These are phyloP conservation scores for Desmophyllum pertusum DNA, from an alignment of 92 coral and sea anemone genomes.

Conservation along the genomic window DNA sequence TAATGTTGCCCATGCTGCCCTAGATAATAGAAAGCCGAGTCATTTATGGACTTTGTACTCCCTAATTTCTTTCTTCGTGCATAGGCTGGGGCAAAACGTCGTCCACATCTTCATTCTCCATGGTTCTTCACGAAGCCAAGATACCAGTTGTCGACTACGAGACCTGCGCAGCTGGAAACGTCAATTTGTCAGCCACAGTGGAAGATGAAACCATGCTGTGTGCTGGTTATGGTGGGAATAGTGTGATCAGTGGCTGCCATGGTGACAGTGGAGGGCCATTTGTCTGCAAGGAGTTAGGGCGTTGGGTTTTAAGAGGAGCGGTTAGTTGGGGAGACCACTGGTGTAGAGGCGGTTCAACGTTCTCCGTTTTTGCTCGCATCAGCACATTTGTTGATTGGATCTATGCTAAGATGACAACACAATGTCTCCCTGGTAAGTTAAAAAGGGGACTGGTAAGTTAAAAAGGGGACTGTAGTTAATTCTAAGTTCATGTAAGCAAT, in stretches of 20 bases:
- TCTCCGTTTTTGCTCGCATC: slow-evolving; percentile 70
- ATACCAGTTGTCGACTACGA: slow-evolving; percentile 66
- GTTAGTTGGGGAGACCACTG: slow-evolving; percentile 85
- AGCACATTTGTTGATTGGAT: slow-evolving; percentile 80
- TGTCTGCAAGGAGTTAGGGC: slow-evolving; percentile 56
- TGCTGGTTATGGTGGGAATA: slow-evolving; percentile 71
- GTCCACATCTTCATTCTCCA: slow-evolving; percentile 13
- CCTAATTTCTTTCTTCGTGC: neutral
- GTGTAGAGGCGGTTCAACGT: slow-evolving; percentile 53
- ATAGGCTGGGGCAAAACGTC: slow-evolving; percentile 76
- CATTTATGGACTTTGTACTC: neutral
- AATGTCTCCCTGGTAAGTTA: neutral
- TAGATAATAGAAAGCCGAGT: no score
- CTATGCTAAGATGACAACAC: neutral
- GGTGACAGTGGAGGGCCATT: slow-evolving; percentile 88
- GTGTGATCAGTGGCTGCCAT: slow-evolving; percentile 71
- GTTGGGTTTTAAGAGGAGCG: slow-evolving; percentile 75
- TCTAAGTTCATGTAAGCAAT: neutral
- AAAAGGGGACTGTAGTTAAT: no score
- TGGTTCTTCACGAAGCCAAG: slow-evolving; percentile 62
- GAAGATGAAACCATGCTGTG: slow-evolving; percentile 66
- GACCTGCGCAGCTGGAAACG: slow-evolving; percentile 59
- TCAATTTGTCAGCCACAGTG: slow-evolving; percentile 3
- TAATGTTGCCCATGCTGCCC: no score
- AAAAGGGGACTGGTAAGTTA: no score